Conservation (phyloP, 2,797 vertebrate genomes). For the Myripristis jacobus region DNA sequence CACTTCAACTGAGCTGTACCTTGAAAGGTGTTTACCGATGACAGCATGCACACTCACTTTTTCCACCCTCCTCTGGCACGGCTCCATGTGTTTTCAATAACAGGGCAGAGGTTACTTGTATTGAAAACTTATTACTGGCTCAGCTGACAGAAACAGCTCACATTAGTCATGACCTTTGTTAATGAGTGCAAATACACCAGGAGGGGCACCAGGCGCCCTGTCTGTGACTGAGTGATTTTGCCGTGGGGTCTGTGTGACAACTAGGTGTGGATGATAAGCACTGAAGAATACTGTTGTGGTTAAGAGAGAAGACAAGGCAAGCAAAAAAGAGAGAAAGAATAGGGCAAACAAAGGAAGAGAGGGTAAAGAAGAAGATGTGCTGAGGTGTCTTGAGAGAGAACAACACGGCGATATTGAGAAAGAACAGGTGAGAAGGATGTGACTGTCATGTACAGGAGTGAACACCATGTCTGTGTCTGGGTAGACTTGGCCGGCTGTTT, state of each 20-base stretch:
- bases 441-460: conserved; percentile 48
- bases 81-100: conserved; percentile 15
- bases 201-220: conserved; percentile 27
- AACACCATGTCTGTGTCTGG: conserved; percentile 72
- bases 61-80: background rate
- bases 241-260: conserved; percentile 31
- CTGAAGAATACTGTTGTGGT: conserved; percentile 2
- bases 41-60: background rate
- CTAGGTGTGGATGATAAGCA: conserved; percentile 46
- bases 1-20: background rate
- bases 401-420: conserved; percentile 7
- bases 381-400: background rate
- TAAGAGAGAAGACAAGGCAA: background rate
- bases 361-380: background rate
- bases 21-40: background rate
- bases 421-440: conserved; percentile 55
- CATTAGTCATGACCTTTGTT: conserved; percentile 29
- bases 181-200: conserved; percentile 50
- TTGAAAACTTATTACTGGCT: conserved; percentile 29
- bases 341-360: too few species aligned
- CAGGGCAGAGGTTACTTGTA: conserved; percentile 11
- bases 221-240: conserved; percentile 42
- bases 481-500: conserved; percentile 78
- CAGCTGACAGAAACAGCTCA: conserved; percentile 8
- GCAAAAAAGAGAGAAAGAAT: background rate